A percentile compares a stretch with the other conserved stretches of the same genome.
These are phyloP conservation scores for Leptocoma aspasia DNA, from an alignment of 2,113 vertebrate genomes.

Conservation along the genomic window DNA sequence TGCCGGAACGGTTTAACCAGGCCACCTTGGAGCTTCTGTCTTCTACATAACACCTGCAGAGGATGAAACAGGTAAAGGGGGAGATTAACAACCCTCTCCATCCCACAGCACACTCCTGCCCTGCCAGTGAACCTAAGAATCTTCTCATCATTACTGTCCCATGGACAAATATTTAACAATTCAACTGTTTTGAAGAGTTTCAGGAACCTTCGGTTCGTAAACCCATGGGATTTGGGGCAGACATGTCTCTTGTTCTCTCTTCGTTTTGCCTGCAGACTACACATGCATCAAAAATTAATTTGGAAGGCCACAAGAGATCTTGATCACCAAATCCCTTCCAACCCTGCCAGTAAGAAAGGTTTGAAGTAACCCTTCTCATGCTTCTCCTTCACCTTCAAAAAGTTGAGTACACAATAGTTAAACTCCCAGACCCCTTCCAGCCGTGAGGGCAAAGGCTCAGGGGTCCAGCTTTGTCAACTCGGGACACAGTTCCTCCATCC, in stretches of 20 bases:
- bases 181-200: neutral
- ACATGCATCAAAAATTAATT: neutral
- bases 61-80: neutral
- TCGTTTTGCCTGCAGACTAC: neutral
- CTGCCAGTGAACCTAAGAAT: neutral
- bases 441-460: neutral
- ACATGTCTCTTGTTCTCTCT: neutral
- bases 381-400: neutral
- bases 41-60: constrained; percentile 92
- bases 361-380: neutral
- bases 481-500: neutral
- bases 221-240: neutral
- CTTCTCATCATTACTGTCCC: neutral
- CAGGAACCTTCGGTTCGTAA: neutral
- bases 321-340: neutral
- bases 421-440: neutral
- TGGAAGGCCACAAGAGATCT: neutral
- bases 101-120: neutral
- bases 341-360: neutral
- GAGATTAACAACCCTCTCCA: neutral
- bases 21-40: constrained; percentile 97
- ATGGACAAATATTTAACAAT: neutral
- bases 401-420: neutral
- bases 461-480: neutral
- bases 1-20: constrained; percentile 98